Conservation (phyloP, 2,888 invertebrate species). For the Panopea generosa region DNA sequence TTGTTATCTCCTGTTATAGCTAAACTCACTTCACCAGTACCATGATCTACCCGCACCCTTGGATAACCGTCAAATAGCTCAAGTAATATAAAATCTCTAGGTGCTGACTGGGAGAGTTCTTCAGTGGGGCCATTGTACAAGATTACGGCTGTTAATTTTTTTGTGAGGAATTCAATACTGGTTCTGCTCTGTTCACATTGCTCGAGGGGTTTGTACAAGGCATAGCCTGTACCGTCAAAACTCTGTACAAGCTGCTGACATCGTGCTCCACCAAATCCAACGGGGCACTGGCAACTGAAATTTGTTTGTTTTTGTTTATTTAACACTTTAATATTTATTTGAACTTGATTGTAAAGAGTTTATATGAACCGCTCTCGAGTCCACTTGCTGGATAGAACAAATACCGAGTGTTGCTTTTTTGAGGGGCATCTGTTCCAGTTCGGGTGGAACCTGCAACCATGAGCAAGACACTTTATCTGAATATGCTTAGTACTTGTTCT, state of each 20-base stretch:
- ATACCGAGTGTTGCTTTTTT: too few relatives aligned
- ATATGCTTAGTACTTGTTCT: too few relatives aligned
- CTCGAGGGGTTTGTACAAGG: slow-evolving; percentile 96
- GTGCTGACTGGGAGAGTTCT: slow-evolving; percentile 48
- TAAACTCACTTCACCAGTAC: slow-evolving; percentile 92
- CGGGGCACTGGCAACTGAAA: slow-evolving; percentile 94
- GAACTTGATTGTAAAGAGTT: too few relatives aligned
- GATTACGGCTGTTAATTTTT: slow-evolving; percentile 93
- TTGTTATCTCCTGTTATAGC: background rate
- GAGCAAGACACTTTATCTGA: too few relatives aligned
- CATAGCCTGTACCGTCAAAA: slow-evolving; percentile 98
- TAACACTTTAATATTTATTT: too few relatives aligned
- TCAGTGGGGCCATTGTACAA: slow-evolving; percentile 96
- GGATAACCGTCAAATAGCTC: slow-evolving; percentile 97
- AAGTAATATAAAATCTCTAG: slow-evolving; percentile 94
- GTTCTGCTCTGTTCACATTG: slow-evolving; percentile 96
- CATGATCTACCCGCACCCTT: slow-evolving; percentile 95
- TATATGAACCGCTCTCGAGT: too few relatives aligned
- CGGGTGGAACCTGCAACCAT: too few relatives aligned
- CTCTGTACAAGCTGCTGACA: slow-evolving; percentile 97
- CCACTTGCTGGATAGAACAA: too few relatives aligned
- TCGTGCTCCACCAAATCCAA: slow-evolving; percentile 96
- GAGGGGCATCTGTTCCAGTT: too few relatives aligned
- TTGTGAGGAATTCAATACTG: slow-evolving; percentile 97
- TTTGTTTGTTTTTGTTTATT: too few relatives aligned